Evolutionary conservation across 1,140 invertebrate species (phyloP), one percentile per base, ranked within the genome.

Genomic region (Spodoptera frugiperda): DNA sequence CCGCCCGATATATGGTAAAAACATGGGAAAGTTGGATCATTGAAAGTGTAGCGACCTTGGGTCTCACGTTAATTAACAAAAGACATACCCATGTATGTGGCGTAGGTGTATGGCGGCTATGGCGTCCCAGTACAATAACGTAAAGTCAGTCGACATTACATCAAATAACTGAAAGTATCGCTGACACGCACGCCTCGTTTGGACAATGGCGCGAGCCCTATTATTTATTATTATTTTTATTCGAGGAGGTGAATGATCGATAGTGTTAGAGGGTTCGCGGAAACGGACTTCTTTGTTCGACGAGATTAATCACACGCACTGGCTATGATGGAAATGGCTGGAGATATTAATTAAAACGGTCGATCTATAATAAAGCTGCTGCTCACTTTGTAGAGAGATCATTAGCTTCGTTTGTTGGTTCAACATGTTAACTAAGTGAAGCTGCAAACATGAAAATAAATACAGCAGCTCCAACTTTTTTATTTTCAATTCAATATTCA

Each of bases 201-300:
- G 86, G 87, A 91, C 90, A 91, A 90, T 91, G 83, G 88, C 86
- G 86, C 72, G 81, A 80, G 84, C 88, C 84, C 86, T 86, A 88
- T 90, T 91, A 91, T 89, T 90, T 91, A 90, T 93, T 91, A 93
- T 92, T 93, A 92, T 92, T 93, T 91, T 93, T 92, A 92, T 90
- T 90, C 85, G 84, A 88, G 86, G 81, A 85, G 89, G 83, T 86
- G 88, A 83, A 86, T 92, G 89, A 93, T 93, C 91, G 92, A 93
- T 93, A 82, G 88, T 82, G 83, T 78, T 39, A 76, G 83, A 87
- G 91, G 90, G 87, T 84, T 84, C 84, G 84, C 86, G 83, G 85
- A 88, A 89, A 87, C 83, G 83, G 84, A 85, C 80, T 89, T 86
- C 89, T 93, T 93, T 93, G 91, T 93, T 89, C 85, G 84, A 72